Evolutionary conservation across 1,140 invertebrate species (phyloP), one percentile per base, ranked within the genome.

Genomic region (Philaenus spumarius): DNA sequence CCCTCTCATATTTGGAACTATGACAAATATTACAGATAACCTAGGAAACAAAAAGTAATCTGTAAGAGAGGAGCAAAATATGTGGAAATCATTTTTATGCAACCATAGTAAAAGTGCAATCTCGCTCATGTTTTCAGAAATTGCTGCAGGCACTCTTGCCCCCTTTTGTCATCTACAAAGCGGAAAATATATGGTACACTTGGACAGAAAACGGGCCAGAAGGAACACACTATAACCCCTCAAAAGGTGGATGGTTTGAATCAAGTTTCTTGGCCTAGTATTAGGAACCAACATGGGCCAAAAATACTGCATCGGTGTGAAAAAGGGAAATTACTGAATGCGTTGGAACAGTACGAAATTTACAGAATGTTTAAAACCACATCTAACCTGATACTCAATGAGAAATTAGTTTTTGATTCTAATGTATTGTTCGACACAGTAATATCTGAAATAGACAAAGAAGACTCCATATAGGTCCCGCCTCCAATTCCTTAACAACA

Each of bases 1-100:
- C 62, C 67, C 17, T 15, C 55, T 23, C 62, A 69, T 54, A 70
- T 76, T 19, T 50, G 71, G 1, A 76, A 76, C 60, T 76, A 69
- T 61, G 73, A 76, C 72, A 9, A 75, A 76, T 65, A 60, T 73
- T 6, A 61, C 55, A 0, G 73, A 74, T 61, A 66, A 75, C 63
- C 59, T 57, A 11, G 68, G 71, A 64, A 59, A 15, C 54, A 68
- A 60, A 68, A 59, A 60, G 34, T 43, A 57, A 37, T 14, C 54
- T n/a, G n/a, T n/a, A n/a, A n/a, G n/a, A n/a, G n/a, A n/a, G n/a
- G n/a, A n/a, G n/a, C n/a, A n/a, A n/a, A 63, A 37, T 59, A 64
- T 46, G 30, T 51, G 12, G 61, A 62, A 45, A 58, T 23, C 23
- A 61, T 64, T n/a, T n/a, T n/a, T n/a, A 22, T 24, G n/a, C n/a